Base-by-base conservation (phyloP, 2,113 vertebrate species). In the Micronycteris hirsuta region DNA sequence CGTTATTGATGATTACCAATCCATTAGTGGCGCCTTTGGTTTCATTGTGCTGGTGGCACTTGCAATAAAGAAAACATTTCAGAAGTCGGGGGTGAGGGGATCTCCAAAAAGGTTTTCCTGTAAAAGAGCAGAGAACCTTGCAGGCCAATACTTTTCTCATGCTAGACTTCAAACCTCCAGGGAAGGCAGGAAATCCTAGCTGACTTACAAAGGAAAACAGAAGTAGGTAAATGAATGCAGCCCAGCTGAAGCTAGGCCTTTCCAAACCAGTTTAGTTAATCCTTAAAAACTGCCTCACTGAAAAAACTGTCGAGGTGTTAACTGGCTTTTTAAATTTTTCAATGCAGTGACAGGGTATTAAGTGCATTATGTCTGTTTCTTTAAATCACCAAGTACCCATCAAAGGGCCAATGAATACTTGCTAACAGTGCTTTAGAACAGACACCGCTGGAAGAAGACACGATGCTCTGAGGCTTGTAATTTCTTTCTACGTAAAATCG, bases 51-150 rank as follows among this genome's bases (percentile, higher is more conserved):
- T 26, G 33, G 43, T 94, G 63, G 61, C 77, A 70, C 33, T 67
- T 61, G 41, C 86, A 91, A 91, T 77, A 93, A 96, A 86, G 47
- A 80, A 91, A 83, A 89, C 41, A 86, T 82, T 96, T 95, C 71
- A 54, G 38, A 33, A 83, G 43, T 86, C 49, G 70, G 38, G 47
- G 31, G 17, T 22, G 31, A 3, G 5, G 15, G 28, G n/a, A 0
- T 65, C 38, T 86, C n/a, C 58, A 20, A 36, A 76, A 70, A 68
- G 11, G 43, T 68, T 78, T 81, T 74, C 24, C 26, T 65, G 6
- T 56, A 81, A 86, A 83, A 17, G 19, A 96, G 31, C 43, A 36
- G n/a, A 31, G 41, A 71, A 91, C 10, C 16, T 87, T 93, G 70
- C 3, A 86, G 52, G 19, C 17, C 22, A 81, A 43, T 20, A n/a